A percentile compares a stretch with the other conserved stretches of the same genome.
Conservation (phyloP, 2,888 invertebrate species). For the Selenia dentaria region DNA sequence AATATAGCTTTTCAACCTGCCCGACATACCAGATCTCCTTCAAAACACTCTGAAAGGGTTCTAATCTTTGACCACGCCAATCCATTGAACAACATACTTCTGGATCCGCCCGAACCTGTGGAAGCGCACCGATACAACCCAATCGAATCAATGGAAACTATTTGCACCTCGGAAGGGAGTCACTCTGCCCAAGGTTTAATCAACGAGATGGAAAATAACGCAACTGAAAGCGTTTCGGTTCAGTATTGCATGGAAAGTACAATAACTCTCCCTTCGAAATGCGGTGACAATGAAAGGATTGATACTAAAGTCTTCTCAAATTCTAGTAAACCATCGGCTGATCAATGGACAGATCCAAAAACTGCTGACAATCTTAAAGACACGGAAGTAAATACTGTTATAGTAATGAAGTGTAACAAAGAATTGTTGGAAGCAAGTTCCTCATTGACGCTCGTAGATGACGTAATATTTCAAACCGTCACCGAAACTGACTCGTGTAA, state of each 20-base stretch:
- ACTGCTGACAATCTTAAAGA: slow-evolving; percentile 39
- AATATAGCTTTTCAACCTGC: neutral
- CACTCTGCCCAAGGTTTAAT: slow-evolving; percentile 5
- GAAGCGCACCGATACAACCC: slow-evolving; percentile 59
- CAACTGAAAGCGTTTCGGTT: slow-evolving; percentile 22
- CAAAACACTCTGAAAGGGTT: slow-evolving; percentile 26
- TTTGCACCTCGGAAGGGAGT: slow-evolving; percentile 17
- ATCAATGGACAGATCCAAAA: slow-evolving; percentile 42
- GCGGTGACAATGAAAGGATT: slow-evolving; percentile 30
- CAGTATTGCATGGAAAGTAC: slow-evolving; percentile 25
- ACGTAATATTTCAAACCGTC: slow-evolving; percentile 34
- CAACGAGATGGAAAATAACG: slow-evolving; percentile 6
- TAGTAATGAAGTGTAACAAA: slow-evolving; percentile 64
- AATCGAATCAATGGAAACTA: slow-evolving; percentile 19
- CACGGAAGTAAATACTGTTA: slow-evolving; percentile 60
- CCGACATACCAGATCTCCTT: neutral
- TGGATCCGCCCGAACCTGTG: slow-evolving; percentile 35
- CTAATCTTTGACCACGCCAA: slow-evolving; percentile 65
- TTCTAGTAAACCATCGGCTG: slow-evolving; percentile 41
- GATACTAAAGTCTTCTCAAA: slow-evolving; percentile 35
- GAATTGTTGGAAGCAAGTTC: slow-evolving; percentile 59
- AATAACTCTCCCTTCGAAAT: slow-evolving; percentile 17
- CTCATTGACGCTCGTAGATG: slow-evolving; percentile 67
- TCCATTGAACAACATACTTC: slow-evolving; percentile 66
- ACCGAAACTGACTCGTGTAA: slow-evolving; percentile 21